These are phyloP conservation scores for Melanostigma gelatinosum DNA, from an alignment of 2,113 vertebrate species.

Conservation along the genomic window DNA sequence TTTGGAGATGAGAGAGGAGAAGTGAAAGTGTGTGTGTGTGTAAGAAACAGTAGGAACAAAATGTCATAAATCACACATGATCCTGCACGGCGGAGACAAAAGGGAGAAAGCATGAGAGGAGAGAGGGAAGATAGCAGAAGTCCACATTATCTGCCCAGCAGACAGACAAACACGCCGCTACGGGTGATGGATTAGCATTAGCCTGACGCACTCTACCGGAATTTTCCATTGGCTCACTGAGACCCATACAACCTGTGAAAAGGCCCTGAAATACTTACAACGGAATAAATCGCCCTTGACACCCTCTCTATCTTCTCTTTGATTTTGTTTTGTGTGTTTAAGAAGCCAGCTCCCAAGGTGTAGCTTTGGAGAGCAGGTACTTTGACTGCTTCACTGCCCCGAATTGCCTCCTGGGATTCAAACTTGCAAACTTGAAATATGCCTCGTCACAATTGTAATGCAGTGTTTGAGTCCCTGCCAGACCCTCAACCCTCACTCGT, in stretches of 20 bases:
- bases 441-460: slow-evolving; percentile 14
- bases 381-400: slow-evolving; percentile 43
- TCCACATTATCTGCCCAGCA: slow-evolving; percentile 63
- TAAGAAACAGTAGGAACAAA: slow-evolving; percentile 70
- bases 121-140: slow-evolving; percentile 48
- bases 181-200: slow-evolving; percentile 79
- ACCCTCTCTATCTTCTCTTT: slow-evolving; percentile 47
- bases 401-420: slow-evolving; percentile 36
- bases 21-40: slow-evolving; percentile 50
- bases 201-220: slow-evolving; percentile 58
- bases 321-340: slow-evolving; percentile 38
- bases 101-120: slow-evolving; percentile 52
- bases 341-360: slow-evolving; percentile 24
- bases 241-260: slow-evolving; percentile 64
- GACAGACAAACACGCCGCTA: slow-evolving; percentile 69
- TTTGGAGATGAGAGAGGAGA: slow-evolving; percentile 62
- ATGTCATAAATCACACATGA: slow-evolving; percentile 81
- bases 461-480: slow-evolving; percentile 22
- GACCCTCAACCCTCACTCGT: neutral
- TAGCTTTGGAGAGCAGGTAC: slow-evolving; percentile 23
- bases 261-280: slow-evolving; percentile 62
- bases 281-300: slow-evolving; percentile 68
- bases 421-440: slow-evolving; percentile 29
- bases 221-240: slow-evolving; percentile 67
- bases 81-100: slow-evolving; percentile 68